Evolutionary conservation across 1,140 invertebrate genomes (phyloP).

Genomic region (Heliconius hewitsoni): DNA sequence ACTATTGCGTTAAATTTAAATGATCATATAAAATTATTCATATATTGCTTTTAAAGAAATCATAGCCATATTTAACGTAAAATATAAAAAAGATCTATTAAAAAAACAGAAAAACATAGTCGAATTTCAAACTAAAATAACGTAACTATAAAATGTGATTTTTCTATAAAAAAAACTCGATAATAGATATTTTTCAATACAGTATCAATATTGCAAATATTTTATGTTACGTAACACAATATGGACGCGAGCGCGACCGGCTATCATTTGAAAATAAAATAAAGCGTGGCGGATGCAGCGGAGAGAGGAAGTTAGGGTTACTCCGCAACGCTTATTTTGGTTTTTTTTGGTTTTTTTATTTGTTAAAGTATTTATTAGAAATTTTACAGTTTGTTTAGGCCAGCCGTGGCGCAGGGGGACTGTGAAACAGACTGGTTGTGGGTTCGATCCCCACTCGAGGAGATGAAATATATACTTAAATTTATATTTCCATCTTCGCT

Average conservation of each 20-base stretch:
- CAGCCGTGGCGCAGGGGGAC: too few species aligned
- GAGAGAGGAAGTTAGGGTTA: conserved; percentile 53
- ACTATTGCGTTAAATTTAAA: too few species aligned
- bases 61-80: too few species aligned
- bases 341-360: not conserved
- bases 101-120: not conserved
- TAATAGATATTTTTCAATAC: conserved; percentile 1
- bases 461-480: too few species aligned
- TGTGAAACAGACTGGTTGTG: too few species aligned
- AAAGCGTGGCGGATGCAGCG: conserved; percentile 54
- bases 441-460: too few species aligned
- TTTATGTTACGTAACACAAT: conserved; percentile 42
- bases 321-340: not conserved
- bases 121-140: not conserved
- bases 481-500: too few species aligned
- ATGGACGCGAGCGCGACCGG: conserved; percentile 46
- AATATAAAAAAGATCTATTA: not conserved
- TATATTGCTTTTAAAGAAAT: too few species aligned
- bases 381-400: not conserved
- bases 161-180: not conserved
- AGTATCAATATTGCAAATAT: conserved; percentile 14
- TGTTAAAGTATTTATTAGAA: not conserved
- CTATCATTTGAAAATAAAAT: conserved; percentile 53
- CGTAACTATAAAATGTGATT: not conserved
- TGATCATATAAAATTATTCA: too few species aligned